phyloP scores from a whole-genome alignment of 1,140 invertebrate species.

The Leptopilina boulardi region DNA sequence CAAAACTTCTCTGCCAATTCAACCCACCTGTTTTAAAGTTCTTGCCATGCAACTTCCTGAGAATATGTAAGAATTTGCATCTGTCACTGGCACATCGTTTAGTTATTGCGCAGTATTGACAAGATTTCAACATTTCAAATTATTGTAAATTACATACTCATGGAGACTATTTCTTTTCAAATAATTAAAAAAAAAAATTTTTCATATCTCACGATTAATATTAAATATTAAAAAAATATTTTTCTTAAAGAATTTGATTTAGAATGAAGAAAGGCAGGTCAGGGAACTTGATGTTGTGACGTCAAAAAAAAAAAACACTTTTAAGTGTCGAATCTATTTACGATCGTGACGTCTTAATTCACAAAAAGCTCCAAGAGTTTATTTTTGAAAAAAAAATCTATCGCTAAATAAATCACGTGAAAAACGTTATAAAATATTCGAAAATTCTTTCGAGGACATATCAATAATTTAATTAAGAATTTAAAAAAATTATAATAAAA shows the following conservation, averaged over 20 bases:
- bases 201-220: too few species aligned
- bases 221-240: too few species aligned
- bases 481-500: too few species aligned
- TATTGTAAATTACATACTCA: background rate
- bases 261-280: constrained; percentile 6
- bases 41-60: constrained; percentile 27
- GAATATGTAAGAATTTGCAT: constrained; percentile 35
- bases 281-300: constrained; percentile 16
- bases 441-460: too few species aligned
- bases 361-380: background rate
- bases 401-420: too few species aligned
- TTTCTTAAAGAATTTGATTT: background rate
- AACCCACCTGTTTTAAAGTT: constrained; percentile 52
- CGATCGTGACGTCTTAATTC: background rate
- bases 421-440: too few species aligned
- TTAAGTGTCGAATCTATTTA: background rate
- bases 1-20: constrained; percentile 40
- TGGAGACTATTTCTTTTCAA: background rate
- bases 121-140: constrained; percentile 30
- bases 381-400: too few species aligned
- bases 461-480: too few species aligned
- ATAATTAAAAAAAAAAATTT: too few species aligned
- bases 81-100: constrained; percentile 40
- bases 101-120: constrained; percentile 48
- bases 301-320: background rate